Evolutionary conservation across 2,797 vertebrate genomes (phyloP), one percentile per base, ranked within the genome.

Genomic region (Lemur catta): DNA sequence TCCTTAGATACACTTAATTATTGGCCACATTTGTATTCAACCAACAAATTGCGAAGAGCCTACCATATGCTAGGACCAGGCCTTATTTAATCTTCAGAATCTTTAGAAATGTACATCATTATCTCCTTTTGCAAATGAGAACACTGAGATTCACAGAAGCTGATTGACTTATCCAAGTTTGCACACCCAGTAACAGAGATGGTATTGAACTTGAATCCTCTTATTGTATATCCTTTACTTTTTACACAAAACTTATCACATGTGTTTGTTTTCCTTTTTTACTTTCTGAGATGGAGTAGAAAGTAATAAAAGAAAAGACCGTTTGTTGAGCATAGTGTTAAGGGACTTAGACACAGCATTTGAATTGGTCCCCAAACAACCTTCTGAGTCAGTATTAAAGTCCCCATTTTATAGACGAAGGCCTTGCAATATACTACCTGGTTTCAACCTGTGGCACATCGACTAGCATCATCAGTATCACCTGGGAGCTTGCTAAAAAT

Each of bases 401-500:
- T 71, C 28, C 14, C 20, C 13, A 22, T 74, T 71, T 76, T 63
- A 38, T 43, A 33, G 46, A 76, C 17, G n/a, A 82, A 86, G 50
- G 13, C 18, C n/a, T 20, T 76, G n/a, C 48, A 2, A 50, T 67
- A 28, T 22, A 75, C 65, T 7, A 65, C 13, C 9, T 52, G 57
- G 38, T 75, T 26, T 84, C 50, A 75, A 78, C 26, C 20, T 85
- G 52, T 33, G 13, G 20, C 57, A 76, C 8, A 89, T 55, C 2
- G 1, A 50, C 10, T 17, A 26, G 13, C 55, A 92, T 65, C 65
- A 69, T 55, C n/a, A 76, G 18, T 6, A 65, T 22, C 52, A 59
- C 52, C 26, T 72, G 69, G 63, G 80, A 94, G 26, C 75, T 94
- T 94, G 71, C 95, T 95, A 92, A 95, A 97, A 92, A 33, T 87